Base-by-base conservation (phyloP, 2,888 invertebrate genomes). In the Craniophora ligustri region DNA sequence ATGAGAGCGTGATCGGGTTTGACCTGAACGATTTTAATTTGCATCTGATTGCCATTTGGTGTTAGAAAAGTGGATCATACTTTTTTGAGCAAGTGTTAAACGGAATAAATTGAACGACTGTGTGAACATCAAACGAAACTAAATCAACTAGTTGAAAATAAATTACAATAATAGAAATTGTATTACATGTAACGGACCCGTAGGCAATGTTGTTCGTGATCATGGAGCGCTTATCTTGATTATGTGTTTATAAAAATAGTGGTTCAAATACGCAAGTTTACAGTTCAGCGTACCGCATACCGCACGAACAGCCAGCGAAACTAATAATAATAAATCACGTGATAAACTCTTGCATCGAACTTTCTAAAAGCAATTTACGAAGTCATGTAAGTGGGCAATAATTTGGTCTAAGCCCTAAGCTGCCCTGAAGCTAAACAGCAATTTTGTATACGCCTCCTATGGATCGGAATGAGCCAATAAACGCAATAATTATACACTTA, bases 1-100 rank as follows among this genome's bases (percentile, higher is more conserved):
- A 92, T 92, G 92, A 84, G 92, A 92, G 81, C 78, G 74, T 60
- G 68, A 84, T 87, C 89, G 76, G 70, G 89, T 89, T 86, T 79
- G 77, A 84, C 84, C 78, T 69, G 75, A 77, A 81, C 72, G 69
- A 68, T 81, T 80, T 69, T 68, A 63, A 87, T 88, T 87, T 85
- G 81, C 86, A 85, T 82, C 66, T 64, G 70, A 77, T 77, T 75
- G 75, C 70, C 69, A 84, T 86, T 81, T 51, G 39, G 54, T 14
- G 44, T 51, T 54, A 41, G 46, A 15, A 59, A 64, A 60, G 36
- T 61, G 56, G 49, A 66, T 75, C 62, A 48, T 44, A 41, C 39
- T 41, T 56, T 68, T 56, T 68, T 50, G 40, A 36, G 32, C 44
- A 56, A 48, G 60, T 67, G 49, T 61, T 54, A 60, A 62, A 57